Base-by-base conservation (phyloP, 2,797 vertebrate species). In the Anomalospiza imberbis region DNA sequence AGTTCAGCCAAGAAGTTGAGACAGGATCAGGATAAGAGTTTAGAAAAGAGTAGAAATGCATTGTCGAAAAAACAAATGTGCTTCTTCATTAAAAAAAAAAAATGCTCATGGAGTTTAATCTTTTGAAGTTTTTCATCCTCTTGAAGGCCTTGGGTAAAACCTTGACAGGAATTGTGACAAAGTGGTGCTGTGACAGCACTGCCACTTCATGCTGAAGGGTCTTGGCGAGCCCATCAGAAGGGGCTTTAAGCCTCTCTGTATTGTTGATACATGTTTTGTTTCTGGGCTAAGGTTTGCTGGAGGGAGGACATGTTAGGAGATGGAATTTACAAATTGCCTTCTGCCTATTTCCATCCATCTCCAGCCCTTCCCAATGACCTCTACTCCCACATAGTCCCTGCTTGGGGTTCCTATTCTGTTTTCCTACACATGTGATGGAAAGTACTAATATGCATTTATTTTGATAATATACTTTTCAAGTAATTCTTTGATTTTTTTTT, bases 371-470 rank as follows among this genome's bases (percentile, higher is more conserved):
- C 50, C 53, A 32, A 24, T 36, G 38, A 34, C 48, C n/a, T 54
- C 29, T 44, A 6, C 12, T 84, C 40, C 26, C 45, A 29, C 51
- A 20, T 18, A 1, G 8, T 32, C 73, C 36, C 4, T 42, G 10
- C 26, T 66, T 34, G 14, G 22, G 12, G 4, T 63, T 76, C 36
- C 48, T 80, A 2, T 17, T 45, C 40, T 57, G 15, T 66, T 78
- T 7, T 71, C 66, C 32, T 29, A 6, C 24, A 20, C 0, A 0
- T 44, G 13, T 28, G 47, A 29, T 84, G 16, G 16, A 31, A 75
- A 40, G 47, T 50, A 44, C 20, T 72, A 28, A 8, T 32, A 29
- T 0, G 1, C 22, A 17, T 50, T 65, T 47, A 10, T 81, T 80
- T 42, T 75, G 45, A 28, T 44, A 63, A 26, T 24, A 10, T 32